Evolutionary conservation across 2,797 vertebrate genomes (phyloP).

Genomic region (Bradypus variegatus): DNA sequence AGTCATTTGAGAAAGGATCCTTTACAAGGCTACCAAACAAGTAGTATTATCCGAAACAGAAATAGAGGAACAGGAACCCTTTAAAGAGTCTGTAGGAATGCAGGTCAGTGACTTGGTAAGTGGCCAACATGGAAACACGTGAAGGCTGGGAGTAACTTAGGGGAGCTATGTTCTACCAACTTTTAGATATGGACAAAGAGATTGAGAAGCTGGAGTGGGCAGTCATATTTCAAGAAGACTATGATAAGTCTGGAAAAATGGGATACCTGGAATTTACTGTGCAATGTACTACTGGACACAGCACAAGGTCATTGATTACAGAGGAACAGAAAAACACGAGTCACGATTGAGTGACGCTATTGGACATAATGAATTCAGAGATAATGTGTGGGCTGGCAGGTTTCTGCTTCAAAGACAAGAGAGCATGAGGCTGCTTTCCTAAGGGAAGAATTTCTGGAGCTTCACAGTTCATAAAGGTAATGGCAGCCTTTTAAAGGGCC

Average conservation of each 20-base stretch:
- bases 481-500: conserved; percentile 31
- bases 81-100: background rate
- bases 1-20: background rate
- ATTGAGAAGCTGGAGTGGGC: background rate
- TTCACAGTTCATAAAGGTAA: conserved; percentile 34
- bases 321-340: background rate
- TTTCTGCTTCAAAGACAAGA: background rate
- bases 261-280: background rate
- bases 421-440: background rate
- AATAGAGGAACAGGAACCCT: background rate
- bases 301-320: background rate
- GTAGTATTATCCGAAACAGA: background rate
- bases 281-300: background rate
- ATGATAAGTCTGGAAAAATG: background rate
- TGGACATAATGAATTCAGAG: background rate
- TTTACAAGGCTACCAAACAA: background rate
- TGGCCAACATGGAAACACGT: background rate
- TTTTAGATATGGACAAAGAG: background rate
- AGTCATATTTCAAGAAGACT: background rate
- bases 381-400: background rate
- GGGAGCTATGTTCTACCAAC: background rate
- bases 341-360: background rate
- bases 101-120: background rate
- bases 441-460: conserved; percentile 3
- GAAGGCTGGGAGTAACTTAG: background rate